phyloP scores from a whole-genome alignment of 2,113 vertebrate species.

The Psophia crepitans region DNA sequence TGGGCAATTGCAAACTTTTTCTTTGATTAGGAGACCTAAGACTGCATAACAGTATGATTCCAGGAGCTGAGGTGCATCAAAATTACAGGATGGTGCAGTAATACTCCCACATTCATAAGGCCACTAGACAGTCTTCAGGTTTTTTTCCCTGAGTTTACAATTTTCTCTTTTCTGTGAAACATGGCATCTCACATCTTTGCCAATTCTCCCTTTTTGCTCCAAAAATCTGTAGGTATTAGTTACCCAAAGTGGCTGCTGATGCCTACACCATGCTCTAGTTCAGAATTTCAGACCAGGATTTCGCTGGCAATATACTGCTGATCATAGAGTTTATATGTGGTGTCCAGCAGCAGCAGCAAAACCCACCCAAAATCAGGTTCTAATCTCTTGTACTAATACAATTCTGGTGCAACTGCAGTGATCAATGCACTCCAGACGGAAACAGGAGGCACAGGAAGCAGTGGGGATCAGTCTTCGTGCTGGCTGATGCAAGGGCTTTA shows the following conservation, averaged over 20 bases:
- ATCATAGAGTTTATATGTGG: neutral
- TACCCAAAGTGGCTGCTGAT: neutral
- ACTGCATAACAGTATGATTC: neutral
- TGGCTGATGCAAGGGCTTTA: neutral
- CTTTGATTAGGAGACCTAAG: neutral
- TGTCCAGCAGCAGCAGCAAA: neutral
- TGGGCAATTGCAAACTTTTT: neutral
- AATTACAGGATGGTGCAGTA: neutral
- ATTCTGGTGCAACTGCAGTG: neutral
- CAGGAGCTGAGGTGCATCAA: neutral
- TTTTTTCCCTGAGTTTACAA: neutral
- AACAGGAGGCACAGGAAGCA: neutral
- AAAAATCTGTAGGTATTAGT: neutral
- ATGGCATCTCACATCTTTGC: neutral
- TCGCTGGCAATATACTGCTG: neutral
- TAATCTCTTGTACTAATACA: neutral
- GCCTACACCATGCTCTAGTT: neutral
- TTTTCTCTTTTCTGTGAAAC: neutral
- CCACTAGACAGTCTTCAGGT: neutral
- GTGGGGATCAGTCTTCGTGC: neutral
- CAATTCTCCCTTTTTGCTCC: neutral
- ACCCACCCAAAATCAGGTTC: neutral
- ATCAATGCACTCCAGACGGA: neutral
- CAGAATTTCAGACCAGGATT: neutral
- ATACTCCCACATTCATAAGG: neutral